These are phyloP conservation scores for Cephus sareptanus DNA, from an alignment of 2,888 invertebrate genomes.

Conservation along the genomic window DNA sequence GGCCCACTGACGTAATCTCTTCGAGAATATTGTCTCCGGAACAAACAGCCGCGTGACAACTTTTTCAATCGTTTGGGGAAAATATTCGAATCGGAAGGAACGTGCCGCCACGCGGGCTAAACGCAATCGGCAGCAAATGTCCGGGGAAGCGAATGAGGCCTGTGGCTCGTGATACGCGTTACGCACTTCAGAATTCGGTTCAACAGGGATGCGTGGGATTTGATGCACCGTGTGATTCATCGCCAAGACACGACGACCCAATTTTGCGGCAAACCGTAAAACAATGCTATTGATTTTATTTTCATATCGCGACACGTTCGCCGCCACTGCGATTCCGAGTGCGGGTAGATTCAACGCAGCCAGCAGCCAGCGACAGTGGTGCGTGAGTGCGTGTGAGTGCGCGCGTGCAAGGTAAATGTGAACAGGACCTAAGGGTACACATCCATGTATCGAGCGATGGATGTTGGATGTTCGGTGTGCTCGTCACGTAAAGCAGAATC, in stretches of 20 bases:
- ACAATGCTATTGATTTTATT: slow-evolving; percentile 66
- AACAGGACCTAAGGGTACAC: slow-evolving; percentile 49
- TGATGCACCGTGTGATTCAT: too few species aligned
- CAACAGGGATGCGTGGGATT: too few species aligned
- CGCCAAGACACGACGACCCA: slow-evolving; percentile 41
- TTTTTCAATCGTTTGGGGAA: too few species aligned
- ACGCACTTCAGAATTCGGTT: too few species aligned
- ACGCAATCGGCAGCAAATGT: too few species aligned
- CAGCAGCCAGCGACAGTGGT: neutral
- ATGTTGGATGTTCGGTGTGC: slow-evolving; percentile 61
- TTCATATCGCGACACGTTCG: slow-evolving; percentile 52
- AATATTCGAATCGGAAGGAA: too few species aligned
- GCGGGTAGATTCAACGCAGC: slow-evolving; percentile 16
- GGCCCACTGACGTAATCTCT: too few species aligned
- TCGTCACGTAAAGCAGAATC: slow-evolving; percentile 57
- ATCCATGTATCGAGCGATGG: slow-evolving; percentile 63
- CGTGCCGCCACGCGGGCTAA: too few species aligned
- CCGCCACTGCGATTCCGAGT: slow-evolving; percentile 31
- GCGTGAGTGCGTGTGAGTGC: neutral
- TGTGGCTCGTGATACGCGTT: too few species aligned
- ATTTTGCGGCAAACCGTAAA: slow-evolving; percentile 59
- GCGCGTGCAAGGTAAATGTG: slow-evolving; percentile 22
- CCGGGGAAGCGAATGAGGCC: too few species aligned
- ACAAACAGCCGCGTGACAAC: too few species aligned
- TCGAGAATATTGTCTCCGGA: too few species aligned